phyloP scores from a whole-genome alignment of 1,140 invertebrate species.

The Acromyrmex echinatior region DNA sequence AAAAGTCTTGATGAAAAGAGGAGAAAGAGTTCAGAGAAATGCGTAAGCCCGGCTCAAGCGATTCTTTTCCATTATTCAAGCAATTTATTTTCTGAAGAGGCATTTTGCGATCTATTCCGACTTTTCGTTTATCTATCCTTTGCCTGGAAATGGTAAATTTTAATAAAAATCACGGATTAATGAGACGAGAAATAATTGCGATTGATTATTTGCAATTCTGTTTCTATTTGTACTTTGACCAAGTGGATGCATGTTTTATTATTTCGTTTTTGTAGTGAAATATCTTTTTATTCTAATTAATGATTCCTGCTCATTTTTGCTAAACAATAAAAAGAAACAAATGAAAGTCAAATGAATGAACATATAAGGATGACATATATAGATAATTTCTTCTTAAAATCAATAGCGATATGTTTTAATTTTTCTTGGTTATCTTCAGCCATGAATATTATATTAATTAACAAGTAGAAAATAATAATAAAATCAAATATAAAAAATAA shows the following conservation, averaged over 20 bases:
- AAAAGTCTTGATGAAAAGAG: constrained; percentile 46
- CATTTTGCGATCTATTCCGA: constrained; percentile 12
- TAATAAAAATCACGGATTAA: constrained; percentile 29
- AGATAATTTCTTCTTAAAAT: too few species aligned
- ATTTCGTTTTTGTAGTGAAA: neutral
- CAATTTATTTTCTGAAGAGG: constrained; percentile 77
- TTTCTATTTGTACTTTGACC: neutral
- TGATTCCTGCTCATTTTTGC: too few species aligned
- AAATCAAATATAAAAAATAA: too few species aligned
- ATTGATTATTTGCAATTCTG: constrained; percentile 18
- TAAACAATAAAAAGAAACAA: too few species aligned
- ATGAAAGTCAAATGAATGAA: too few species aligned
- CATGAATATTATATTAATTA: too few species aligned
- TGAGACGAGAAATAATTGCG: neutral
- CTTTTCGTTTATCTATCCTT: constrained; percentile 15
- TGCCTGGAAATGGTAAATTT: constrained; percentile 18
- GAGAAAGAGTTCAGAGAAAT: constrained; percentile 40
- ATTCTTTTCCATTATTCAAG: constrained; percentile 77
- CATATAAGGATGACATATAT: too few species aligned
- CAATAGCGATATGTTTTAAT: too few species aligned
- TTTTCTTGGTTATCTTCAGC: too few species aligned
- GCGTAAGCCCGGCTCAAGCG: constrained; percentile 64
- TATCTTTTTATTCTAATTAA: neutral
- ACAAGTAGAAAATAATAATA: too few species aligned
- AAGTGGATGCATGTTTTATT: neutral